Percentiles rank a stretch among this genome's conserved stretches.
Evolutionary conservation across 2,888 invertebrate genomes (phyloP).

Genomic region (Troides oblongomaculatus): DNA sequence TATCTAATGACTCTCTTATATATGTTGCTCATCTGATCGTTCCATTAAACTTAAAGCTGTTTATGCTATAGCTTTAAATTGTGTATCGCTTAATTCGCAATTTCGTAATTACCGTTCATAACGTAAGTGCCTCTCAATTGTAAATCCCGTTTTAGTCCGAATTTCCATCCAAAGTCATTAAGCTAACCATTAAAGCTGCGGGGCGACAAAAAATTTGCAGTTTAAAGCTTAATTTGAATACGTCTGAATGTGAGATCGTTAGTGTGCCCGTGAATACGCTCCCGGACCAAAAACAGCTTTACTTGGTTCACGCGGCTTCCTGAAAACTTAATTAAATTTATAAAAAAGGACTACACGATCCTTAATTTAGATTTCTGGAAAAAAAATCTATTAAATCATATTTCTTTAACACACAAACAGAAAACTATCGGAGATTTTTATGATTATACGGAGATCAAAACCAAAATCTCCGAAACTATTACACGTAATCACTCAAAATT

Average conservation of each 20-base stretch:
- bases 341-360: neutral
- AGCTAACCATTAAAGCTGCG: conserved; percentile 20
- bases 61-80: no score
- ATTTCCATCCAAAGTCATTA: conserved; percentile 29
- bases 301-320: conserved; percentile 16
- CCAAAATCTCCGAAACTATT: no score
- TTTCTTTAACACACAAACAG: no score
- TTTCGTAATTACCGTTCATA: neutral
- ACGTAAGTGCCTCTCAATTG: conserved; percentile 20
- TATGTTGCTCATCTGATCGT: no score
- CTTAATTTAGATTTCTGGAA: no score
- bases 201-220: conserved; percentile 26
- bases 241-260: conserved; percentile 25
- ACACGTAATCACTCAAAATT: no score
- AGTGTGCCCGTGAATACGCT: conserved; percentile 20
- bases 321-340: conserved; percentile 24
- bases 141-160: conserved; percentile 29
- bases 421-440: no score
- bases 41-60: no score
- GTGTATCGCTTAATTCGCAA: neutral
- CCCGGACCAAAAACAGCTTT: conserved; percentile 17
- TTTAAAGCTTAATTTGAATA: conserved; percentile 30
- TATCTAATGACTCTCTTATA: no score
- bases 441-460: no score
- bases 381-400: no score